Evolutionary conservation across 2,113 vertebrate species (phyloP).

Genomic region (Gymnocephalus cernua): DNA sequence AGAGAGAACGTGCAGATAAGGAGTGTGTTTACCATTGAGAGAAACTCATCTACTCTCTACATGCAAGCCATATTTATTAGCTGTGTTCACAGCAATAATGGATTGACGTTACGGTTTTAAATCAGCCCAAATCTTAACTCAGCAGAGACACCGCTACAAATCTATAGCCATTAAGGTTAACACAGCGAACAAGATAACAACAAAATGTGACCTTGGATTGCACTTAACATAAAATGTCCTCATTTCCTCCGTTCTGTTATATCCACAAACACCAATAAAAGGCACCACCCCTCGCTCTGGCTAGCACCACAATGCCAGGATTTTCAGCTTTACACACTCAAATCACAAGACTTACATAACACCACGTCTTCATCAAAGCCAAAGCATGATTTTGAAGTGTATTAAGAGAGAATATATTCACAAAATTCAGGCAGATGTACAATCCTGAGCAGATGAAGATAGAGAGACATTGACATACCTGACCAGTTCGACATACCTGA

Average conservation of each 20-base stretch:
- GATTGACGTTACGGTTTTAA: constrained; percentile 60
- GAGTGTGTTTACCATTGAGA: constrained; percentile 43
- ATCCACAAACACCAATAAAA: constrained; percentile 33
- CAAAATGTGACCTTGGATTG: constrained; percentile 53
- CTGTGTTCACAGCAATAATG: constrained; percentile 33
- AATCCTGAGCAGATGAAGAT: not conserved
- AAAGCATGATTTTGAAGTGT: not conserved
- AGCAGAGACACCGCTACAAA: constrained; percentile 28
- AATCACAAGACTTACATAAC: constrained; percentile 22
- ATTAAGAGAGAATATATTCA: not conserved
- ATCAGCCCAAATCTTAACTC: constrained; percentile 44
- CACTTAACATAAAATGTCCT: constrained; percentile 50
- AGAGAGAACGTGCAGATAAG: constrained; percentile 50
- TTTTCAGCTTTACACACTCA: constrained; percentile 20
- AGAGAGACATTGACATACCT: not conserved
- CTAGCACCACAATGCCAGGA: not conserved
- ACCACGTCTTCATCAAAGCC: not conserved
- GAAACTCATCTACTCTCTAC: constrained; percentile 20
- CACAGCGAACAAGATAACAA: constrained; percentile 31
- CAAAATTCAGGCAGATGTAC: not conserved
- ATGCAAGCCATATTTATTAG: constrained; percentile 31
- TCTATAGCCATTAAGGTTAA: constrained; percentile 33
- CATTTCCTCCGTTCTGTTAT: constrained; percentile 40
- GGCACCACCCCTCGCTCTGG: not conserved
- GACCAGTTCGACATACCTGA: constrained; percentile 66